phyloP scores from a whole-genome alignment of 2,888 invertebrate species.

The Notodonta ziczac region DNA sequence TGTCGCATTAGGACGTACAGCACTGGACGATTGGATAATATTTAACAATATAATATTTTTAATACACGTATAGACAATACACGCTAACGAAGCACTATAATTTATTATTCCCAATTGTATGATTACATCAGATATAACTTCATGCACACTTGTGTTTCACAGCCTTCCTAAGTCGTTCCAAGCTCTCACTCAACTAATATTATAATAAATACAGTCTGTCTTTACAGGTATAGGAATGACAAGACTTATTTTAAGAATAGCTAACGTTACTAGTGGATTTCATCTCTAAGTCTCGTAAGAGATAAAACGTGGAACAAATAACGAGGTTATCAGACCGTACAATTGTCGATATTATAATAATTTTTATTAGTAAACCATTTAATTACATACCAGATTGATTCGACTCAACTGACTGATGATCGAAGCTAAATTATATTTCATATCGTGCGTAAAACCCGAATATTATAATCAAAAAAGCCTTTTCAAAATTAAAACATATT shows the following conservation, averaged over 20 bases:
- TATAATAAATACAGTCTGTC: conserved; percentile 65
- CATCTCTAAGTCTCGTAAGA: conserved; percentile 31
- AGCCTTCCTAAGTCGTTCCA: conserved; percentile 79
- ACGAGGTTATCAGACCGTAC: neutral
- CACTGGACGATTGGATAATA: conserved; percentile 69
- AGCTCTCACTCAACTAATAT: conserved; percentile 67
- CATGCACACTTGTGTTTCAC: conserved; percentile 74
- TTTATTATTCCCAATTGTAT: conserved; percentile 37
- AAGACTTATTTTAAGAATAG: conserved; percentile 56
- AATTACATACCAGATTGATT: conserved; percentile 21
- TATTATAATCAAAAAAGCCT: conserved; percentile 14
- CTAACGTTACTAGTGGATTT: conserved; percentile 51
- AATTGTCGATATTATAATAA: conserved; percentile 16
- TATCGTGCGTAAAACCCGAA: conserved; percentile 31
- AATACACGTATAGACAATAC: conserved; percentile 38
- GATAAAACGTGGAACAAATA: conserved; percentile 25
- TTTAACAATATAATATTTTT: conserved; percentile 45
- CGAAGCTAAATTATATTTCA: conserved; percentile 14
- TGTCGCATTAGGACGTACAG: conserved; percentile 64
- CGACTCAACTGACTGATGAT: conserved; percentile 15
- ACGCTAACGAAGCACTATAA: conserved; percentile 46
- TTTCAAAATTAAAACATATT: conserved; percentile 22
- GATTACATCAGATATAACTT: conserved; percentile 58
- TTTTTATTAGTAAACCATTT: conserved; percentile 28
- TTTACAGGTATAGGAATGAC: conserved; percentile 74